These are phyloP conservation scores for Nycticryphes semicollaris DNA, from an alignment of 2,113 vertebrate genomes.

Conservation along the genomic window DNA sequence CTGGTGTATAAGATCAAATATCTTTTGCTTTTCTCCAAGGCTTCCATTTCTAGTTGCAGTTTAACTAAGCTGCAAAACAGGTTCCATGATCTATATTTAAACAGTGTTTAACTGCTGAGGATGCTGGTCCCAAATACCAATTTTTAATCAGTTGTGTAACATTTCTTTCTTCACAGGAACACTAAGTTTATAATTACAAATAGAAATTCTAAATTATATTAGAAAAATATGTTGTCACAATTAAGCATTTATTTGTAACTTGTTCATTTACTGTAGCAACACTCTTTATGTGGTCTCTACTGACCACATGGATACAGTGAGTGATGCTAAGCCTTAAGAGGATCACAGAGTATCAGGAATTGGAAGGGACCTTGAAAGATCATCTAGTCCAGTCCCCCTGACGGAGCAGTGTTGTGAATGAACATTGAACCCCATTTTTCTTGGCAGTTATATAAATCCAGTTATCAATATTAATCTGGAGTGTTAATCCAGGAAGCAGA, in stretches of 20 bases:
- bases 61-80: constrained; percentile 19
- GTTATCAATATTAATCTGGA: background rate
- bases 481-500: background rate
- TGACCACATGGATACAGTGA: background rate
- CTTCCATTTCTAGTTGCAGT: constrained; percentile 11
- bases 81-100: constrained; percentile 17
- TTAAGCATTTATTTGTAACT: background rate
- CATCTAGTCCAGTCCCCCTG: no score
- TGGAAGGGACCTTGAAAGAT: no score
- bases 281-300: background rate
- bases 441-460: background rate
- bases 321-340: background rate
- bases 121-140: background rate
- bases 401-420: background rate
- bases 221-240: background rate
- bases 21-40: background rate
- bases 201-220: background rate
- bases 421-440: background rate
- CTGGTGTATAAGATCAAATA: background rate
- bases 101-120: background rate
- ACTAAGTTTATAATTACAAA: background rate
- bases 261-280: background rate
- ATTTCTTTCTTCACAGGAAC: background rate
- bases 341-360: no score
- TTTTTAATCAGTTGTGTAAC: background rate